Percentiles rank a stretch among this genome's conserved stretches.
phyloP scores from a whole-genome alignment of 2,113 vertebrate species.

The Vidua chalybeata region DNA sequence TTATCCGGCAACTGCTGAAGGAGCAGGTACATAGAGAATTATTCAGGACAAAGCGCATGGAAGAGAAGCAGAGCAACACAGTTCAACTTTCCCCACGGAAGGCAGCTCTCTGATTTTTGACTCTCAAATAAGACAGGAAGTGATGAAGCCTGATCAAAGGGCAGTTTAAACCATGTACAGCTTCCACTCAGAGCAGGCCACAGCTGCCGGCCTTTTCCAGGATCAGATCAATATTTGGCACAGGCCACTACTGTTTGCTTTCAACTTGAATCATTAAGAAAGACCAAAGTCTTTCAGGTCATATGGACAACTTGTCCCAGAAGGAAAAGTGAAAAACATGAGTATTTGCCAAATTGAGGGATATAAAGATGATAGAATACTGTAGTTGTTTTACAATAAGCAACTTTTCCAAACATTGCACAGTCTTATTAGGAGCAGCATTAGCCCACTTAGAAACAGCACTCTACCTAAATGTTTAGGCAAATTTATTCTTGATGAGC shows the following conservation, averaged over 20 bases:
- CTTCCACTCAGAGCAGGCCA: background rate
- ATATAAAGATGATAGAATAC: background rate
- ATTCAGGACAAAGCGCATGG: background rate
- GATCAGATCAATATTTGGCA: conserved; percentile 1
- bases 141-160: background rate
- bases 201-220: background rate
- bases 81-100: rapidly evolving
- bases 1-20: background rate
- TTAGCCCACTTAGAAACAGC: background rate
- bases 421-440: background rate
- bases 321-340: background rate
- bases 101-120: background rate
- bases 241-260: background rate
- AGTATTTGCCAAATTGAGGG: background rate
- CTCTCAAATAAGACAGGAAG: background rate
- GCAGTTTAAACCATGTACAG: background rate
- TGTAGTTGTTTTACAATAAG: background rate
- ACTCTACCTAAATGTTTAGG: background rate
- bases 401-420: background rate
- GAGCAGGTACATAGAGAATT: background rate
- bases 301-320: background rate
- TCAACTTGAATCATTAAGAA: background rate
- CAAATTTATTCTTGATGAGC: background rate
- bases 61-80: background rate
- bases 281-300: background rate